Evolutionary conservation across 1,140 invertebrate genomes (phyloP).

Genomic region (Danaus melanippus): DNA sequence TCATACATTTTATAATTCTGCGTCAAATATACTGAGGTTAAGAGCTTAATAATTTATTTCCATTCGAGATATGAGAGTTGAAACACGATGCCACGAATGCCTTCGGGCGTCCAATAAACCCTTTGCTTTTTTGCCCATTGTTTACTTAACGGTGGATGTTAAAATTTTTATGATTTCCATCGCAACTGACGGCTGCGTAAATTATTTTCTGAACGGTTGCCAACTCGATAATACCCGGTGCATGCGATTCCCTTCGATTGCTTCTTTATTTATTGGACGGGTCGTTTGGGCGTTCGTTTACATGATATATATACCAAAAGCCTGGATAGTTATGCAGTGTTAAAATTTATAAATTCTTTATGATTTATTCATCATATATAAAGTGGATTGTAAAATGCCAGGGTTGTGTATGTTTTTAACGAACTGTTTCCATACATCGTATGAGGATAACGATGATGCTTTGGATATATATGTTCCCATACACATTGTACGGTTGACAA

Average conservation of each 20-base stretch:
- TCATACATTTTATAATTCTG: neutral
- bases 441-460: no score
- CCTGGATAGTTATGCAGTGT: constrained; percentile 15
- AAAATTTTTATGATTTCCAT: constrained; percentile 66
- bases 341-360: neutral
- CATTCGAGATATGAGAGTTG: constrained; percentile 29
- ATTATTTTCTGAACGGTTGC: constrained; percentile 61
- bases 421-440: no score
- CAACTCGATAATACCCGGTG: constrained; percentile 58
- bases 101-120: constrained; percentile 30
- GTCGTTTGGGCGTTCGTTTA: constrained; percentile 37
- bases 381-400: no score
- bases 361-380: no score
- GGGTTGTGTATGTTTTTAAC: no score
- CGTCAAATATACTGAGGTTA: no score
- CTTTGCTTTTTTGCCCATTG: constrained; percentile 60
- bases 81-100: constrained; percentile 34
- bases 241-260: constrained; percentile 43
- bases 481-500: neutral
- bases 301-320: constrained; percentile 19
- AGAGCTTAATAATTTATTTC: constrained; percentile 6
- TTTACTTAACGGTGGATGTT: constrained; percentile 64
- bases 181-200: constrained; percentile 45
- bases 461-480: no score
- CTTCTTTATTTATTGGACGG: constrained; percentile 45